Evolutionary conservation across 2,797 vertebrate species (phyloP).

Genomic region (Euthynnus affinis): DNA sequence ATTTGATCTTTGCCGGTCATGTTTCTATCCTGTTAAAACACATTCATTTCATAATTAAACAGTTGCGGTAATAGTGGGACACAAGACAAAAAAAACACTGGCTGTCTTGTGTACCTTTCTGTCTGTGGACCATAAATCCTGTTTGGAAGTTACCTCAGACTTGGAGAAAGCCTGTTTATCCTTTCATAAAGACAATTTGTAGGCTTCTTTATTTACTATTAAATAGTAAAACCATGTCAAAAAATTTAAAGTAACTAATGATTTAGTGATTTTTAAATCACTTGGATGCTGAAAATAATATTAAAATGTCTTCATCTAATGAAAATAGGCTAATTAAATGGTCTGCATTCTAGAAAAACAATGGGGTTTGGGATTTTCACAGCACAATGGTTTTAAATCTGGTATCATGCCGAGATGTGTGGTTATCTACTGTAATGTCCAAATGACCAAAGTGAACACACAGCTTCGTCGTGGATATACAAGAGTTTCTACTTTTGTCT

Average conservation of each 20-base stretch:
- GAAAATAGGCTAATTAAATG: not conserved
- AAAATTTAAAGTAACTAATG: too few relatives aligned
- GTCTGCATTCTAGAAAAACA: not conserved
- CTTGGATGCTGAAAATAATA: not conserved
- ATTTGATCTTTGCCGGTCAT: not conserved
- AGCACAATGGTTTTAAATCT: not conserved
- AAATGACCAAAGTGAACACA: not conserved
- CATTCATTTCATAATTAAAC: not conserved
- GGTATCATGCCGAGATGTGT: too few relatives aligned
- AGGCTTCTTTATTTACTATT: too few relatives aligned
- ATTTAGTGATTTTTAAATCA: not conserved
- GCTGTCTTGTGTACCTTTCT: not conserved
- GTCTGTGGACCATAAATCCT: conserved; percentile 19
- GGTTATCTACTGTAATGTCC: not conserved
- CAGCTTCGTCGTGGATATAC: not conserved
- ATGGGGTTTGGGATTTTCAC: not conserved
- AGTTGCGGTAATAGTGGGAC: conserved; percentile 4
- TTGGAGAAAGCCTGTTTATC: too few relatives aligned
- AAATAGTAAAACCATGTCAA: too few relatives aligned
- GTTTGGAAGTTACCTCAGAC: not conserved
- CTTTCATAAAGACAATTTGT: too few relatives aligned
- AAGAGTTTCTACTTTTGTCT: not conserved
- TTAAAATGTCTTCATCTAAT: not conserved
- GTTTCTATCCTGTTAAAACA: not conserved
- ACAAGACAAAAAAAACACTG: not conserved